Conservation (phyloP, 2,113 vertebrate genomes). For the Octodon degus region DNA sequence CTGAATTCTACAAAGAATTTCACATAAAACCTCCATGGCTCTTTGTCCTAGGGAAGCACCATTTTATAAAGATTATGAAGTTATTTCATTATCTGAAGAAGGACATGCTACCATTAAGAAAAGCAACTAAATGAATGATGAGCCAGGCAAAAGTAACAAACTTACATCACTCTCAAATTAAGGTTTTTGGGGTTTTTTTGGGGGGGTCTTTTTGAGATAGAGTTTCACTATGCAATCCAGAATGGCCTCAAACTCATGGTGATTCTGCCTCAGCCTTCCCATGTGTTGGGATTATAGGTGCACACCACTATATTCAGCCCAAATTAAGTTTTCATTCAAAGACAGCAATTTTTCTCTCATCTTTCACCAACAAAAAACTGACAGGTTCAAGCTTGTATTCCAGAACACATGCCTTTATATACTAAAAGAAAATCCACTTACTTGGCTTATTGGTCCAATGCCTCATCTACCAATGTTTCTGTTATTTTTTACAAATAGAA, state of each 20-base stretch:
- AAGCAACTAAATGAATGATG: conserved; percentile 30
- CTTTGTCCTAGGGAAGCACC: neutral
- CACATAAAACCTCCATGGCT: neutral
- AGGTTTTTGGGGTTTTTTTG: neutral
- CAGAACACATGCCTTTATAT: neutral
- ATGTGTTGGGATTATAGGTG: neutral
- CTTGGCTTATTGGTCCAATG: conserved; percentile 19
- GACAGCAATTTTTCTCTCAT: neutral
- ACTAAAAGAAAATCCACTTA: conserved; percentile 30
- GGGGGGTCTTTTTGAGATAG: neutral
- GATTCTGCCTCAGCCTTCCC: neutral
- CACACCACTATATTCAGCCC: neutral
- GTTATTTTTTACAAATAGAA: conserved; percentile 46
- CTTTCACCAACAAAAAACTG: neutral
- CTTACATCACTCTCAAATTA: neutral
- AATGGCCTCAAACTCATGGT: neutral
- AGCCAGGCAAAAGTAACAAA: neutral
- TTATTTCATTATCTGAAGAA: conserved; percentile 32
- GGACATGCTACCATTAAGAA: neutral
- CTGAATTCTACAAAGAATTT: neutral
- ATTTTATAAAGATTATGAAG: conserved; percentile 5
- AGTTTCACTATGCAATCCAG: neutral
- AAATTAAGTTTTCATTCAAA: conserved; percentile 55
- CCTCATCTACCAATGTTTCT: neutral
- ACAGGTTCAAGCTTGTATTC: conserved; percentile 6